Evolutionary conservation across 1,140 invertebrate genomes (phyloP), one percentile per base, ranked within the genome.

Genomic region (Acyrthosiphon pisum): DNA sequence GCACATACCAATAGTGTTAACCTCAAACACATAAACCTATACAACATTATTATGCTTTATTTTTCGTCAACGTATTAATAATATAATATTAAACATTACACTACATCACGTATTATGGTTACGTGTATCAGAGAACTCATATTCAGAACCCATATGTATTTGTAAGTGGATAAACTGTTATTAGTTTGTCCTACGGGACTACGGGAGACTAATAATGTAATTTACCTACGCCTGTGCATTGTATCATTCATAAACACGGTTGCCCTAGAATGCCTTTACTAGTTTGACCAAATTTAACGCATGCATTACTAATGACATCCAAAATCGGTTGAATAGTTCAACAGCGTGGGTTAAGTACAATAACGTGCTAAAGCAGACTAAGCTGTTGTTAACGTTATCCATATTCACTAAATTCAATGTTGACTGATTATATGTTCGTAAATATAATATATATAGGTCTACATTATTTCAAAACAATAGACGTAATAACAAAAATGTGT

Each of bases 321-420:
- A 37, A 89, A 89, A 56, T 89, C 50, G 88, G 88, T 89, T 26
- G 50, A 56, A 89, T 41, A 56, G 50, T 56, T 53, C 22, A 56
- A 89, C 88, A 30, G 22, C 48, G 35, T 6, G 22, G 35, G 50
- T 56, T 89, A 89, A 53, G 20, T 37, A 89, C 50, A 89, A 89
- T 89, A 53, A 89, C 87, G 87, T 89, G 48, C 87, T 11, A 37
- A 89, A 89, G 50, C 88, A 48, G n/a, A 37, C 88, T 18, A 56
- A 89, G 50, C 88, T 9, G 50, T 44, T 86, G n/a, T n/a, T 35
- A 22, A 37, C 23, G 22, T 23, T 56, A 56, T 46, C 37, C 8
- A 0, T 26, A 9, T 89, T 23, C 6, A 37, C 9, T 11, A 23
- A 30, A 89, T 41, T 37, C 50, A 26, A 26, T 56, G 88, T 37